These are phyloP conservation scores for Heliangelus exortis DNA, from an alignment of 2,797 vertebrate genomes.

Conservation along the genomic window DNA sequence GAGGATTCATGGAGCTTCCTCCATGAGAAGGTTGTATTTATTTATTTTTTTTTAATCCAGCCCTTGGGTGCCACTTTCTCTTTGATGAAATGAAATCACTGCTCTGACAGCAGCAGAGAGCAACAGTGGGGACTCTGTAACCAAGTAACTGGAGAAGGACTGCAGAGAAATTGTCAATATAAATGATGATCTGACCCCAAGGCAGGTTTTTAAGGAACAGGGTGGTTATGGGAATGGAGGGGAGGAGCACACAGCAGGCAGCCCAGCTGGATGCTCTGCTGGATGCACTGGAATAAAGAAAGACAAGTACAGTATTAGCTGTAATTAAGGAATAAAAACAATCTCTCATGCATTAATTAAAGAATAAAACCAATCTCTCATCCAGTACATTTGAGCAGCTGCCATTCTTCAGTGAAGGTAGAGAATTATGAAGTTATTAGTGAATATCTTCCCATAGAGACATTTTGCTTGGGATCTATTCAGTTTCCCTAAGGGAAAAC, in stretches of 20 bases:
- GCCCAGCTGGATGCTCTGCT: neutral
- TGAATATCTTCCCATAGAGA: neutral
- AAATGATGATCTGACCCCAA: neutral
- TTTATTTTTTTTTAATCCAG: neutral
- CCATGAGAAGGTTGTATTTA: neutral
- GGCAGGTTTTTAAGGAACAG: neutral
- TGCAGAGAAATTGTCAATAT: neutral
- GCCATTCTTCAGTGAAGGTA: neutral
- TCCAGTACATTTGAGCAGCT: neutral
- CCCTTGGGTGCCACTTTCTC: neutral
- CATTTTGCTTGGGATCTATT: neutral
- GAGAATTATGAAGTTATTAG: neutral
- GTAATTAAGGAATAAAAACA: neutral
- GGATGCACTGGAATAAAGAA: neutral
- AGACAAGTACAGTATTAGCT: neutral
- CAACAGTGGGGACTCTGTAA: neutral
- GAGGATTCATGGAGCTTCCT: neutral
- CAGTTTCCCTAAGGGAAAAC: neutral
- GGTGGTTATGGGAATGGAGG: neutral
- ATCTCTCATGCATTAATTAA: neutral
- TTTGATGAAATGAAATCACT: neutral
- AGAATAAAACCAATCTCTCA: neutral
- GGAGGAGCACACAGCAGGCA: neutral
- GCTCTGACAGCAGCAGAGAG: neutral
- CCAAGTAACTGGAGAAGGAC: conserved; percentile 1